Conservation (phyloP, 2,113 vertebrate species). For the Mola mola region DNA sequence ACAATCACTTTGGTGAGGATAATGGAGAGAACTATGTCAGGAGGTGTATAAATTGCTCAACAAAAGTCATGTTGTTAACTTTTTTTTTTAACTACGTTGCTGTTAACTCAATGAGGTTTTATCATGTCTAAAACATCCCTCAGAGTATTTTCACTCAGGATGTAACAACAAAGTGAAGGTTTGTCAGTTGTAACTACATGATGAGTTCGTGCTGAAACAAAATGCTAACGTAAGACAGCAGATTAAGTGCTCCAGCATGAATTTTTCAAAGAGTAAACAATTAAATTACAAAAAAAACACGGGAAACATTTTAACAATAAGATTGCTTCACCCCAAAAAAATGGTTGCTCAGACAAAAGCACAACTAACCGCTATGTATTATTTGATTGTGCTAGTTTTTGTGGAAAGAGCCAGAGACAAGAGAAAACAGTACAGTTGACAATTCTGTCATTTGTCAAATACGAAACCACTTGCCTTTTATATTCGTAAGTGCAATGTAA, state of each 20-base stretch:
- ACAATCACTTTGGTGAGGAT: too few species aligned
- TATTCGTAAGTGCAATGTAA: too few species aligned
- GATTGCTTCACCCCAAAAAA: background rate
- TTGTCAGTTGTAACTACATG: background rate
- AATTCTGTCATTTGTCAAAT: too few species aligned
- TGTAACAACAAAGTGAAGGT: background rate
- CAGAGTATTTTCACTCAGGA: background rate
- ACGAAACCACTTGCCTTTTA: too few species aligned
- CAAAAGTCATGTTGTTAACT: too few species aligned
- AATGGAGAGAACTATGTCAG: too few species aligned
- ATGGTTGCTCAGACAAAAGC: background rate
- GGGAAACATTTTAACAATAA: background rate
- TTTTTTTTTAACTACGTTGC: too few species aligned
- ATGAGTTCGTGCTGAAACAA: background rate
- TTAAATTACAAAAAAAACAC: background rate
- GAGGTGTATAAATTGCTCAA: too few species aligned
- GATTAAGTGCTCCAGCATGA: constrained; percentile 6
- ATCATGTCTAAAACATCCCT: background rate
- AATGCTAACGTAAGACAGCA: background rate
- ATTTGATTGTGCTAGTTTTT: too few species aligned
- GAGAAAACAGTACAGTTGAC: too few species aligned
- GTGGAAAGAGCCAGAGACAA: too few species aligned
- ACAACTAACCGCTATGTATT: background rate
- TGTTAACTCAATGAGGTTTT: too few species aligned
- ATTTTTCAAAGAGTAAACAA: constrained; percentile 8